These are phyloP conservation scores for Procambarus virginalis DNA, from an alignment of 1,140 invertebrate species.

Conservation along the genomic window DNA sequence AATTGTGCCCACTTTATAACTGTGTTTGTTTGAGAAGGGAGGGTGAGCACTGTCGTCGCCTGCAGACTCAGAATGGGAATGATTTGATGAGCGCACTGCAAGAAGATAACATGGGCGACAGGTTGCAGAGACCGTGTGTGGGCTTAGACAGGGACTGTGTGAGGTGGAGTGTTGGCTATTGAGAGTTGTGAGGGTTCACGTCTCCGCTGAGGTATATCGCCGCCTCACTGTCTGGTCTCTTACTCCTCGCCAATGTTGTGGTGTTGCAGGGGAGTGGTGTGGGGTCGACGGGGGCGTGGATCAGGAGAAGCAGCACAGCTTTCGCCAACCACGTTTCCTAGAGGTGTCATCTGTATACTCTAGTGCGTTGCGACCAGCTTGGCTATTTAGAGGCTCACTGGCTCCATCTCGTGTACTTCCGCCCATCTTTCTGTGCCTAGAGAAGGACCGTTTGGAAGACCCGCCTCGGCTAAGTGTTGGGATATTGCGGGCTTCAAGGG, in stretches of 20 bases:
- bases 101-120: not conserved
- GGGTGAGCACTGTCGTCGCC: not conserved
- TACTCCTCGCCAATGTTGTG: not conserved
- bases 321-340: constrained; percentile 63
- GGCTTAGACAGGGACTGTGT: not conserved
- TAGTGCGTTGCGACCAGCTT: constrained; percentile 28
- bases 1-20: not conserved
- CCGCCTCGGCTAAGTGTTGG: constrained; percentile 38
- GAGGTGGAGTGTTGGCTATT: not conserved
- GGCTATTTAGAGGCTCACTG: constrained; percentile 50
- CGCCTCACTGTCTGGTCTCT: not conserved
- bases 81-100: not conserved
- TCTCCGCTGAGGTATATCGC: constrained; percentile 2
- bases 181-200: not conserved
- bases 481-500: constrained; percentile 59
- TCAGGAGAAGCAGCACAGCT: constrained; percentile 68
- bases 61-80: not conserved
- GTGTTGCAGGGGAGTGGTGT: constrained; percentile 14
- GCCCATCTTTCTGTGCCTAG: constrained; percentile 37
- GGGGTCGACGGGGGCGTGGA: constrained; percentile 27
- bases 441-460: constrained; percentile 46
- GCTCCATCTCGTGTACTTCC: constrained; percentile 43
- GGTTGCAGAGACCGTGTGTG: not conserved
- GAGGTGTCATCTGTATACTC: constrained; percentile 59
- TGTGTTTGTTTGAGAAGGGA: not conserved